Evolutionary conservation across 2,797 vertebrate species (phyloP).

Genomic region (Sus cebifrons): DNA sequence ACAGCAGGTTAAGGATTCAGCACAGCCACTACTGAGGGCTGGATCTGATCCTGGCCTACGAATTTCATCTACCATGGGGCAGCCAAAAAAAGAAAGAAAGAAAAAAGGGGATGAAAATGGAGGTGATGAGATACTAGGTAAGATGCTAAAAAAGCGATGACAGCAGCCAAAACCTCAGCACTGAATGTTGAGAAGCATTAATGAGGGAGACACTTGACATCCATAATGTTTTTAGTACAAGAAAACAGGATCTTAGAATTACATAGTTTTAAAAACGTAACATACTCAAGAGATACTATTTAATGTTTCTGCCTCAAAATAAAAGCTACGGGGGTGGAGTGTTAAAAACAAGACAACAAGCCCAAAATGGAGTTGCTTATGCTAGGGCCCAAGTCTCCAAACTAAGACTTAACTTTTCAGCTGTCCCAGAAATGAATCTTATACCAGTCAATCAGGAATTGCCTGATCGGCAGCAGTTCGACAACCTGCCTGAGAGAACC

Average conservation of each 20-base stretch:
- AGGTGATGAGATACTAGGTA: constrained; percentile 17
- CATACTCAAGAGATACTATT: not conserved
- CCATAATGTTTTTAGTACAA: not conserved
- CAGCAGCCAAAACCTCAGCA: not conserved
- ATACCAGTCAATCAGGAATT: too few relatives aligned
- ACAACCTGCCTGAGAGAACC: too few relatives aligned
- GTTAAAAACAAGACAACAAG: constrained; percentile 6
- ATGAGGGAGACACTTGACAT: not conserved
- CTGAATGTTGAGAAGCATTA: not conserved
- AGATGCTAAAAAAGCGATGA: not conserved
- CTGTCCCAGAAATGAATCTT: constrained; percentile 18
- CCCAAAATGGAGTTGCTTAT: not conserved
- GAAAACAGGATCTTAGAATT: not conserved
- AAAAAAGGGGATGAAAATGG: not conserved
- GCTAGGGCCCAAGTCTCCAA: not conserved
- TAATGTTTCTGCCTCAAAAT: constrained; percentile 45
- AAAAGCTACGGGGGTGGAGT: not conserved
- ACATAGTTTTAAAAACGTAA: constrained; percentile 2
- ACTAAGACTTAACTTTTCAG: not conserved
- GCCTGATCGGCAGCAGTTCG: too few relatives aligned
- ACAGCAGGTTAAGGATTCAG: too few relatives aligned
- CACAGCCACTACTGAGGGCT: too few relatives aligned
- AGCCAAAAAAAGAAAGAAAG: too few relatives aligned
- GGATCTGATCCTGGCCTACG: too few relatives aligned
- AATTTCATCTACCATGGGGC: too few relatives aligned